Conservation (phyloP, 2,888 invertebrate genomes). For the Oxystoma pomonae region DNA sequence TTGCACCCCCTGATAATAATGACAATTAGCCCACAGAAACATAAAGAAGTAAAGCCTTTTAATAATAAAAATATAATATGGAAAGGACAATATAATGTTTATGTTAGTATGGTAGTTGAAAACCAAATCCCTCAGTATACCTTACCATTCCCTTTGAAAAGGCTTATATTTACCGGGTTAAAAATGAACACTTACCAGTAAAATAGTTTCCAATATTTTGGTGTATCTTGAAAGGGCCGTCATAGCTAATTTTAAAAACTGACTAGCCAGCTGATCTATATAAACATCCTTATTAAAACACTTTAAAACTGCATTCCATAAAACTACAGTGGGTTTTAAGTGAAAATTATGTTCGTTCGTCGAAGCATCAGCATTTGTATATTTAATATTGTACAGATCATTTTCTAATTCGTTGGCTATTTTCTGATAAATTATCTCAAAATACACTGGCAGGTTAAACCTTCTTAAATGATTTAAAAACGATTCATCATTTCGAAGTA, state of each 20-base stretch:
- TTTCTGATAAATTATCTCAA: constrained; percentile 92
- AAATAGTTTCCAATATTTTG: constrained; percentile 57
- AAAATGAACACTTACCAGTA: constrained; percentile 23
- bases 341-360: constrained; percentile 46
- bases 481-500: constrained; percentile 62
- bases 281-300: constrained; percentile 82
- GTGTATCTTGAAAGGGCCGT: constrained; percentile 78
- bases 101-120: no score
- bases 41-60: no score
- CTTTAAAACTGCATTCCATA: constrained; percentile 46
- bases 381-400: constrained; percentile 37
- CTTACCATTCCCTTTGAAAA: no score
- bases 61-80: no score
- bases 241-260: constrained; percentile 85
- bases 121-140: no score
- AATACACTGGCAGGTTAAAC: constrained; percentile 96
- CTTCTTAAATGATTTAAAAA: constrained; percentile 72
- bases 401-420: constrained; percentile 69
- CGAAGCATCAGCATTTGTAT: constrained; percentile 31
- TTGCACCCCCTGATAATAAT: no score
- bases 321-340: constrained; percentile 44
- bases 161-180: constrained; percentile 5
- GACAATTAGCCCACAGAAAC: no score
- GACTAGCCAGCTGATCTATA: constrained; percentile 71
- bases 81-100: no score